Percentiles rank a stretch among this genome's conserved stretches.
Conservation (phyloP, 2,888 invertebrate species). For the Dioctria rufipes region DNA sequence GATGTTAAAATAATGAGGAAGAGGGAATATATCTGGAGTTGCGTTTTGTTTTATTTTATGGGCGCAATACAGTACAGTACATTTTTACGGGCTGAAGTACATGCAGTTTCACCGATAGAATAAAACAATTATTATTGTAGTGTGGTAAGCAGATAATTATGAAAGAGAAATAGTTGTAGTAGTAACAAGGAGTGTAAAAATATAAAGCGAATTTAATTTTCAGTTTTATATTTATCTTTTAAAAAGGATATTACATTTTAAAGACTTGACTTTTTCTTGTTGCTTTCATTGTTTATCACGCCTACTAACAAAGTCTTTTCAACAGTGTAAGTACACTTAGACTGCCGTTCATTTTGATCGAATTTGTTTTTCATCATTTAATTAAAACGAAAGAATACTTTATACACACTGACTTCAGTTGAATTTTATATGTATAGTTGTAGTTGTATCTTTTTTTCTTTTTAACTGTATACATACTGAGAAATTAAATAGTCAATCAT, state of each 20-base stretch:
- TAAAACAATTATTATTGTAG: too few species aligned
- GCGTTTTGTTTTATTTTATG: too few species aligned
- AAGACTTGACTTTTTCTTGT: constrained; percentile 37
- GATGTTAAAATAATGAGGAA: too few species aligned
- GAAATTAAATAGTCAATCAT: constrained; percentile 32
- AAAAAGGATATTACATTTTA: constrained; percentile 51
- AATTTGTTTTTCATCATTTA: not conserved
- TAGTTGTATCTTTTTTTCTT: not conserved
- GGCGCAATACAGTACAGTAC: too few species aligned
- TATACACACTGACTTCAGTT: constrained; percentile 45
- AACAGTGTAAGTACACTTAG: not conserved
- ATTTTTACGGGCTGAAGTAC: too few species aligned
- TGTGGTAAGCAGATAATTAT: too few species aligned
- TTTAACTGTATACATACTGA: constrained; percentile 16
- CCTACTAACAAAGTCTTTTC: constrained; percentile 13
- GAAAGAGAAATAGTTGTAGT: too few species aligned
- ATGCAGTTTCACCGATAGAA: too few species aligned
- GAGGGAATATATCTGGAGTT: too few species aligned
- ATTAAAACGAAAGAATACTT: constrained; percentile 45
- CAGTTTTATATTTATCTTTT: constrained; percentile 51
- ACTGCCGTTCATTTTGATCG: constrained; percentile 13
- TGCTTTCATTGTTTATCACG: constrained; percentile 34
- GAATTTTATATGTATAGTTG: constrained; percentile 36
- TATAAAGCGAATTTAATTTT: constrained; percentile 8
- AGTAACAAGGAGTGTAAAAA: not conserved